A percentile compares a stretch with the other conserved stretches of the same genome.
Conservation (phyloP, 1,140 invertebrate genomes). For the Lanistes nyassanus region DNA sequence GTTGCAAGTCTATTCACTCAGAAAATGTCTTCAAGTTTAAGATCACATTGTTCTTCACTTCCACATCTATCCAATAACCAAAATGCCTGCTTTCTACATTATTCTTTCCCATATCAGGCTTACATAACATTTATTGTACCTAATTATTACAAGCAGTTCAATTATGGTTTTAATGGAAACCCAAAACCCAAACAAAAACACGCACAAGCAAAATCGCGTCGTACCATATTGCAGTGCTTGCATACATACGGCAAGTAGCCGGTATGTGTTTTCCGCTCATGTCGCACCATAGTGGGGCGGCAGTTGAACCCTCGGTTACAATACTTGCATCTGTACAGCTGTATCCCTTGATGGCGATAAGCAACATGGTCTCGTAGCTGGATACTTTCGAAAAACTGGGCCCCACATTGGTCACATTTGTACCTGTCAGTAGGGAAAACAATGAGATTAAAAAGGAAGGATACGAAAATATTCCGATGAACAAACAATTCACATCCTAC, state of each 20-base stretch:
- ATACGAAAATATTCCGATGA: neutral
- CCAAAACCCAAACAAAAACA: no score
- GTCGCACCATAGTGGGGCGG: slow-evolving; percentile 25
- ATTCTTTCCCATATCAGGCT: no score
- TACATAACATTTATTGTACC: no score
- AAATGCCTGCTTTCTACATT: no score
- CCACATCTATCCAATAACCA: no score
- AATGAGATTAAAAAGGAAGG: neutral
- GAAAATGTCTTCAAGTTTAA: no score
- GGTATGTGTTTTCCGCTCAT: slow-evolving; percentile 34
- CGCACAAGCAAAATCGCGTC: no score
- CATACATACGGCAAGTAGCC: slow-evolving; percentile 29
- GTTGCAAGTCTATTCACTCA: no score
- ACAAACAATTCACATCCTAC: no score
- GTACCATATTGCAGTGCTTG: slow-evolving; percentile 52
- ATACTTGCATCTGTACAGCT: slow-evolving; percentile 24
- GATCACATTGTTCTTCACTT: no score
- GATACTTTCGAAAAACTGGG: slow-evolving; percentile 19
- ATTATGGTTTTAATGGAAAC: no score
- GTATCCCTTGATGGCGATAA: slow-evolving; percentile 22
- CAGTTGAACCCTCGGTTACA: slow-evolving; percentile 26
- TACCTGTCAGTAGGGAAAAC: neutral
- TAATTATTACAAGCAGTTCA: no score
- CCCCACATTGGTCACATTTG: slow-evolving; percentile 24
- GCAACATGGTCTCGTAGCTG: slow-evolving; percentile 31